Evolutionary conservation across 92 coral and sea anemone species (phyloP).

Genomic region (Diadumene lineata): DNA sequence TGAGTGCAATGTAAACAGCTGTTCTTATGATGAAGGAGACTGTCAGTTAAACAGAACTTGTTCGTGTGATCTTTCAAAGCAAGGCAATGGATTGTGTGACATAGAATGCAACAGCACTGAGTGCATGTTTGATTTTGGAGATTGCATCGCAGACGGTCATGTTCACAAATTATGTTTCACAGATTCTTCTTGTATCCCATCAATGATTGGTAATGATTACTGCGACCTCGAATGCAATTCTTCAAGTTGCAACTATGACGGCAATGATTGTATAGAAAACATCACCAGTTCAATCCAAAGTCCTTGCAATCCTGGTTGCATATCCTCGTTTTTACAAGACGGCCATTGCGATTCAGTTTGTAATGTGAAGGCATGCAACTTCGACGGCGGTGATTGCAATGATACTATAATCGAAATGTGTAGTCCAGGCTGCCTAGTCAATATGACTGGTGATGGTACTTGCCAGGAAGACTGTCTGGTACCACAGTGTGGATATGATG

Average conservation of each 20-base stretch:
- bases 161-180: conserved; percentile 34
- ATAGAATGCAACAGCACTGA: conserved; percentile 39
- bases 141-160: conserved; percentile 29
- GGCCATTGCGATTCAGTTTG: conserved; percentile 62
- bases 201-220: conserved; percentile 52
- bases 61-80: conserved; percentile 20
- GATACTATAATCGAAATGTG: conserved; percentile 43
- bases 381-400: conserved; percentile 57
- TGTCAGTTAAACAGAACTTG: conserved; percentile 27
- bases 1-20: conserved; percentile 47
- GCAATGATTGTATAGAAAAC: conserved; percentile 46
- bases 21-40: conserved; percentile 51
- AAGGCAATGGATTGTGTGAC: conserved; percentile 54
- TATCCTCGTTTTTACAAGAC: conserved; percentile 48
- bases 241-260: conserved; percentile 52
- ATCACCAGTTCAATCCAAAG: conserved; percentile 5
- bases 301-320: conserved; percentile 51
- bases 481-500: conserved; percentile 64
- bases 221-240: conserved; percentile 50
- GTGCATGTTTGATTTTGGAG: conserved; percentile 69
- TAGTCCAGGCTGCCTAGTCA: conserved; percentile 39
- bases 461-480: conserved; percentile 58
- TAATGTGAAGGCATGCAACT: conserved; percentile 49
- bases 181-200: conserved; percentile 35
- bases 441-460: conserved; percentile 59